These are phyloP conservation scores for Rhogogaster chlorosoma DNA, from an alignment of 2,888 invertebrate species.

Conservation along the genomic window DNA sequence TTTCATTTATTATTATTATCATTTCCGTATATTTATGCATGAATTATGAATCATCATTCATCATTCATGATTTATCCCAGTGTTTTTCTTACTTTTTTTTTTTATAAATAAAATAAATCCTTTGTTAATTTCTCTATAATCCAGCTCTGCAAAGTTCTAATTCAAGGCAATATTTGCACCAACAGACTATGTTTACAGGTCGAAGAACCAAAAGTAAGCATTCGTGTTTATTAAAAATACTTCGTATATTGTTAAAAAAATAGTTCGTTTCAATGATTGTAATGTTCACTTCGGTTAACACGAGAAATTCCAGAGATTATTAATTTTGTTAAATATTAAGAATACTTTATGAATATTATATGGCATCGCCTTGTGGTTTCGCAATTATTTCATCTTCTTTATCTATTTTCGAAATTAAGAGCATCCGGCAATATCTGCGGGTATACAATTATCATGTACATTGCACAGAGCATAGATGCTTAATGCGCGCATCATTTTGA, in stretches of 20 bases:
- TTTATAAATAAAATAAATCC: slow-evolving; percentile 74
- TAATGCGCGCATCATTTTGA: not conserved
- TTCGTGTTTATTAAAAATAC: not conserved
- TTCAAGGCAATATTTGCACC: slow-evolving; percentile 60
- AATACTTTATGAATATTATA: slow-evolving; percentile 11
- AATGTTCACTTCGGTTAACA: not conserved
- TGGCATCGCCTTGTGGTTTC: not conserved
- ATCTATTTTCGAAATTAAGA: not conserved
- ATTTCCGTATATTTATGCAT: slow-evolving; percentile 68
- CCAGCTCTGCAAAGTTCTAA: slow-evolving; percentile 64
- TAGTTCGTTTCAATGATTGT: slow-evolving; percentile 33
- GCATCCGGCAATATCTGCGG: slow-evolving; percentile 7
- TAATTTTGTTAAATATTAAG: not conserved
- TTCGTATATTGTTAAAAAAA: slow-evolving; percentile 31
- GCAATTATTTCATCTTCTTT: slow-evolving; percentile 34
- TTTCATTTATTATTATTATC: slow-evolving; percentile 62
- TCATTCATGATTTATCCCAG: slow-evolving; percentile 63
- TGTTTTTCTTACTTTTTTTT: slow-evolving; percentile 60
- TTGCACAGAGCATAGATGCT: slow-evolving; percentile 22
- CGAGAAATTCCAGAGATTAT: not conserved
- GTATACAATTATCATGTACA: not conserved
- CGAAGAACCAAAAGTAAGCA: slow-evolving; percentile 1
- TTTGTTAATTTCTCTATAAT: slow-evolving; percentile 67
- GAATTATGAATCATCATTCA: slow-evolving; percentile 43
- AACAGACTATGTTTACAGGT: slow-evolving; percentile 63